phyloP scores from a whole-genome alignment of 1,140 invertebrate genomes.

The Eueides isabella region DNA sequence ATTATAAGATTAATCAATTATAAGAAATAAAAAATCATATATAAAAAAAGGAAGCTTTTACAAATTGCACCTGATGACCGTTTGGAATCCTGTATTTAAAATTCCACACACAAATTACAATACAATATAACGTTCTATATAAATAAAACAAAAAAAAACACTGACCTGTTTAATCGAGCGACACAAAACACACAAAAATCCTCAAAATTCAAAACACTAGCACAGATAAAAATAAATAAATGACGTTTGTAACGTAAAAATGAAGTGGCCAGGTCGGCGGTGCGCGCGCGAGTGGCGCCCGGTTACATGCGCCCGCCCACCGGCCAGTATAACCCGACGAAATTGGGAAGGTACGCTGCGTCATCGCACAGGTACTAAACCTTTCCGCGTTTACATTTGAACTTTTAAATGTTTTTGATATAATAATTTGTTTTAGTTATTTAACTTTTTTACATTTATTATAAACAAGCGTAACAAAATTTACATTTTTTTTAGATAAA shows the following conservation, averaged over 20 bases:
- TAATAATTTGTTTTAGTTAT: neutral
- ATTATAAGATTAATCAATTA: neutral
- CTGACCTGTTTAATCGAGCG: conserved; percentile 57
- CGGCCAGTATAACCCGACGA: conserved; percentile 57
- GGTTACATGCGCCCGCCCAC: conserved; percentile 60
- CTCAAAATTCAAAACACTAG: conserved; percentile 45
- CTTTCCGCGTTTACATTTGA: conserved; percentile 20
- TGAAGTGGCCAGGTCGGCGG: conserved; percentile 68
- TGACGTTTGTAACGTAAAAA: conserved; percentile 53
- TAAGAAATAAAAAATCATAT: neutral
- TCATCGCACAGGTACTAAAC: conserved; percentile 32
- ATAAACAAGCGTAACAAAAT: neutral
- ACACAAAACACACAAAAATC: conserved; percentile 41
- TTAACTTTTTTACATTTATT: neutral
- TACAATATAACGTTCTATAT: neutral
- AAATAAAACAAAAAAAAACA: conserved; percentile 23
- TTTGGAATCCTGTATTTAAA: conserved; percentile 31
- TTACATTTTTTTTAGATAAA: no score
- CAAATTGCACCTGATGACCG: conserved; percentile 28
- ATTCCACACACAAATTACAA: neutral
- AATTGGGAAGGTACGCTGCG: conserved; percentile 55
- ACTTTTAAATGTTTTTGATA: neutral
- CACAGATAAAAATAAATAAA: conserved; percentile 68
- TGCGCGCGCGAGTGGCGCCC: conserved; percentile 74
- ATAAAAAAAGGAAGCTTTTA: conserved; percentile 23